phyloP scores from a whole-genome alignment of 2,113 vertebrate genomes.

The Cololabis saira region DNA sequence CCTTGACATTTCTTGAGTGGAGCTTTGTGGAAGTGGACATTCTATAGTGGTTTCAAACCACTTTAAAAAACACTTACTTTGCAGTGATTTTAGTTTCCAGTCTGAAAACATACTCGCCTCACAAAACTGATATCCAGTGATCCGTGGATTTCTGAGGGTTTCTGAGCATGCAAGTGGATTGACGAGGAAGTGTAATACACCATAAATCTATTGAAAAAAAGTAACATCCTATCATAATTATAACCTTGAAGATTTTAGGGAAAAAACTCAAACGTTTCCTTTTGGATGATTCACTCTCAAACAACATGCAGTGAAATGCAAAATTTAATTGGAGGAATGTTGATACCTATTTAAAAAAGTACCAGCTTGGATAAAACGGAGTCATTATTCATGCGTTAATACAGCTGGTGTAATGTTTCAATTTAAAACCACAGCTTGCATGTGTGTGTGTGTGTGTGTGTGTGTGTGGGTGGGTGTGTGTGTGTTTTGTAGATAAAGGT shows the following conservation, averaged over 20 bases:
- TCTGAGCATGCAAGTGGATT: neutral
- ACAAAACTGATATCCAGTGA: too few relatives aligned
- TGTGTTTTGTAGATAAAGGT: too few relatives aligned
- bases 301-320: neutral
- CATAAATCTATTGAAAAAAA: neutral
- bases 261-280: neutral
- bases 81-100: slow-evolving; percentile 5
- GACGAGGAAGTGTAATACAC: neutral
- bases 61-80: slow-evolving; percentile 15
- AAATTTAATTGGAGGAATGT: neutral
- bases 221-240: too few relatives aligned
- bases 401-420: slow-evolving; percentile 7
- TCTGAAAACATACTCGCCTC: neutral
- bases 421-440: slow-evolving; percentile 17
- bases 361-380: too few relatives aligned
- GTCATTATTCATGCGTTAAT: neutral
- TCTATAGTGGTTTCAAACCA: slow-evolving; percentile 12
- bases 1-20: slow-evolving; percentile 38
- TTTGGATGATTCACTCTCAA: neutral
- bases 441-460: too few relatives aligned
- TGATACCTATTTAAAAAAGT: neutral
- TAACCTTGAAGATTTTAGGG: neutral
- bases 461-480: too few relatives aligned
- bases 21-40: slow-evolving; percentile 24
- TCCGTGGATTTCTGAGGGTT: too few relatives aligned